Conservation (phyloP, 2,888 invertebrate species). For the Ormyrus pomaceus region DNA sequence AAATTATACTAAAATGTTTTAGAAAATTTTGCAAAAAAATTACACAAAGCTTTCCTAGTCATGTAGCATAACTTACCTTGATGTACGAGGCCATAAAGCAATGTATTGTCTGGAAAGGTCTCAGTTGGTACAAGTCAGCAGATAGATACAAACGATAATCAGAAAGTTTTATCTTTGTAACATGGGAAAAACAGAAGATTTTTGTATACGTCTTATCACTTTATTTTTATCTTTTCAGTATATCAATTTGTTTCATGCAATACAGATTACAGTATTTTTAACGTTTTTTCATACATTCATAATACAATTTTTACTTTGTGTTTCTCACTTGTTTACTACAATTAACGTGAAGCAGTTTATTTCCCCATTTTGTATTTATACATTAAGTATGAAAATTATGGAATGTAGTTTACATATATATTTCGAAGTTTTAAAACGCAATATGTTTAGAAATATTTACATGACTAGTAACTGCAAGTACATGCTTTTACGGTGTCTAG, state of each 20-base stretch:
- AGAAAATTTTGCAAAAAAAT: too few relatives aligned
- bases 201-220: too few relatives aligned
- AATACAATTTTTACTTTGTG: neutral
- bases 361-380: neutral
- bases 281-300: neutral
- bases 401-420: conserved; percentile 16
- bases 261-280: neutral
- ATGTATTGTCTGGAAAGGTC: too few relatives aligned
- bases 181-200: too few relatives aligned
- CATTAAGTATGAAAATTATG: conserved; percentile 7
- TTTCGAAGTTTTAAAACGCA: neutral
- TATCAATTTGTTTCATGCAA: neutral
- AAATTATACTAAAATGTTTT: too few relatives aligned
- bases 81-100: too few relatives aligned
- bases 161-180: too few relatives aligned
- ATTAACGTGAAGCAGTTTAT: conserved; percentile 10
- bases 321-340: neutral
- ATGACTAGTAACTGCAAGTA: neutral
- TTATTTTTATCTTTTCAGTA: too few relatives aligned
- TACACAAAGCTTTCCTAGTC: too few relatives aligned
- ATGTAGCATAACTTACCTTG: too few relatives aligned
- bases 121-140: too few relatives aligned
- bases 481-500: neutral
- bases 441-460: neutral
- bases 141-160: too few relatives aligned